Evolutionary conservation across 2,113 vertebrate genomes (phyloP), one percentile per base, ranked within the genome.

Genomic region (Alectura lathami): DNA sequence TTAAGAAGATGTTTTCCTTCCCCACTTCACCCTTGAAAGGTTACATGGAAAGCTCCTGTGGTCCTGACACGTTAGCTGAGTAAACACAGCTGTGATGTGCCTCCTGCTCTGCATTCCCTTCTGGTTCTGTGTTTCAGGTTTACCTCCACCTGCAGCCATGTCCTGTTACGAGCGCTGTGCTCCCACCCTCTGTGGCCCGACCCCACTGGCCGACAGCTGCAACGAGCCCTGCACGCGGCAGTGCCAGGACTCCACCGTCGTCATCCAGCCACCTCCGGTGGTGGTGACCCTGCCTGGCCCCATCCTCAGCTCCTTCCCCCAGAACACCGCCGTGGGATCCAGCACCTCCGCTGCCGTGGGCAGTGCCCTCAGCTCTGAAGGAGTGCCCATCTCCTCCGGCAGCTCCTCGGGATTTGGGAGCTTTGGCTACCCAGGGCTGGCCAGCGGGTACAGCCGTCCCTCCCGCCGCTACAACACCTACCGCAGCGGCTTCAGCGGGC

Each of bases 271-370:
- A 1, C 27, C 93, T 13, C 86, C 93, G 0, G 91, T 95, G 53
- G 91, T 94, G 50, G 93, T 94, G 9, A 92, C 93, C 24, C 68
- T 94, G 30, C 93, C 93, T 0, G 90, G 90, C 9, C 93, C 90
- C 90, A 94, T 92, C 73, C 90, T 94, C 62, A 92, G 90, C 86
- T 94, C 93, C 56, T 94, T 89, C 73, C 78, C 93, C 0, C 93
- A 90, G 56, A 91, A 82, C 54, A 91, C 90, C 1, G 1, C 89
- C 1, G 93, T 94, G 53, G 93, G 89, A 47, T 81, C 78, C 34
- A 4, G 69, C 3, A 14, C 74, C 0, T 94, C 92, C 0, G 92
- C 94, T 0, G 86, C 92, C 0, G 73, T 95, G 0, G 94, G 94
- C 2, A 94, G 57, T 11, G 26, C 0, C 3, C 92, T 95, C 2